These are phyloP conservation scores for Agrypnia vestita DNA, from an alignment of 1,140 invertebrate species.

Conservation along the genomic window DNA sequence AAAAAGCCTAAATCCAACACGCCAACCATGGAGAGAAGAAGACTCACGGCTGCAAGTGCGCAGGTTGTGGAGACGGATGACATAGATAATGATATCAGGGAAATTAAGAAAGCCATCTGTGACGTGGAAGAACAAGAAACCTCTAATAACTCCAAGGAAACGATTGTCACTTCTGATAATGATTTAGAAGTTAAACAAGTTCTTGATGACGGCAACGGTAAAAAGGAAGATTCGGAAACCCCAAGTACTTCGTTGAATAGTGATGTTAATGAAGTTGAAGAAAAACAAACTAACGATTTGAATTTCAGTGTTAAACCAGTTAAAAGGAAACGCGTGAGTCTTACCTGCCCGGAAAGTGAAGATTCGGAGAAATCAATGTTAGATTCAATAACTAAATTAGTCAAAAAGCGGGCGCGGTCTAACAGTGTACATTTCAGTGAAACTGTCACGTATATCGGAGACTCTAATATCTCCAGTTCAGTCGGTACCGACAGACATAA, in stretches of 20 bases:
- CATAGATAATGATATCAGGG: constrained; percentile 31
- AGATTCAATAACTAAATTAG: background rate
- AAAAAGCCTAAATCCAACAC: constrained; percentile 11
- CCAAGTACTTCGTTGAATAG: constrained; percentile 9
- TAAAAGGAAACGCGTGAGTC: constrained; percentile 39
- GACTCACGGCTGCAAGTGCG: background rate
- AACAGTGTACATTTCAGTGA: constrained; percentile 58
- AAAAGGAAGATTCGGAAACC: background rate
- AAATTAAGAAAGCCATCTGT: constrained; percentile 29
- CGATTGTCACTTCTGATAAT: background rate
- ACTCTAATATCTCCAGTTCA: constrained; percentile 6
- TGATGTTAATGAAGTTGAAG: constrained; percentile 5
- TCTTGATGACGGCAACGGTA: too few species aligned
- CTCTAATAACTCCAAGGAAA: background rate
- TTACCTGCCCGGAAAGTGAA: constrained; percentile 2
- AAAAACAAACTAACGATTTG: background rate
- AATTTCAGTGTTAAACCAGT: background rate
- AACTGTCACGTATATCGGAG: constrained; percentile 47
- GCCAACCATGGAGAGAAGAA: constrained; percentile 19
- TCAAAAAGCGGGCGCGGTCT: constrained; percentile 49
- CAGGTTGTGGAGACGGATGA: background rate
- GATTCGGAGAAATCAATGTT: background rate
- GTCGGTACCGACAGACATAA: background rate
- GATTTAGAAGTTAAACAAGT: too few species aligned
- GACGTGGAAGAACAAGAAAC: constrained; percentile 37